Evolutionary conservation across 2,797 vertebrate genomes (phyloP).

Genomic region (Botia almorhae): DNA sequence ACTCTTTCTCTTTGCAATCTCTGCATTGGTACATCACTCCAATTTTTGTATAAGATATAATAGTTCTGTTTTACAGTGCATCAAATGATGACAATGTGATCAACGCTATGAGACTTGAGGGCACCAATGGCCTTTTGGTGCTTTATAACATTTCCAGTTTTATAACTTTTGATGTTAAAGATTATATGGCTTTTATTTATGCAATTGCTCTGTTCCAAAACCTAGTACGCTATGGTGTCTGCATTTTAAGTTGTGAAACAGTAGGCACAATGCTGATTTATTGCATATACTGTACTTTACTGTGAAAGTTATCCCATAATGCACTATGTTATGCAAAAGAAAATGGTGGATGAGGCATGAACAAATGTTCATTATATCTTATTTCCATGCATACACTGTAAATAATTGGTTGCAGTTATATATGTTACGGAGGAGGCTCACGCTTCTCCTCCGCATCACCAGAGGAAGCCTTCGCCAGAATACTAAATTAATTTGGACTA

Average conservation of each 20-base stretch:
- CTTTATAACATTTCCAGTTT: not conserved
- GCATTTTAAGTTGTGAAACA: no score
- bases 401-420: no score
- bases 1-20: constrained; percentile 16
- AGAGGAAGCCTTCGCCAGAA: no score
- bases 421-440: no score
- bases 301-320: constrained; percentile 2
- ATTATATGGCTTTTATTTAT: not conserved
- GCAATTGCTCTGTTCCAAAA: constrained; percentile 2
- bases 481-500: no score
- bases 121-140: no score
- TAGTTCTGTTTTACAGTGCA: constrained; percentile 4
- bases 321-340: not conserved
- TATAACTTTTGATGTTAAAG: not conserved
- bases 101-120: constrained; percentile 55
- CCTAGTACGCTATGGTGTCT: not conserved
- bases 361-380: no score
- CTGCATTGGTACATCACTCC: constrained; percentile 19
- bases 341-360: no score
- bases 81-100: constrained; percentile 30
- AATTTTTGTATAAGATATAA: constrained; percentile 7
- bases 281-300: not conserved
- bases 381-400: no score
- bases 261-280: not conserved
- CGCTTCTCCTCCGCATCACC: no score